Evolutionary conservation across 2,888 invertebrate species (phyloP).

Genomic region (Caenorhabditis wallacei): DNA sequence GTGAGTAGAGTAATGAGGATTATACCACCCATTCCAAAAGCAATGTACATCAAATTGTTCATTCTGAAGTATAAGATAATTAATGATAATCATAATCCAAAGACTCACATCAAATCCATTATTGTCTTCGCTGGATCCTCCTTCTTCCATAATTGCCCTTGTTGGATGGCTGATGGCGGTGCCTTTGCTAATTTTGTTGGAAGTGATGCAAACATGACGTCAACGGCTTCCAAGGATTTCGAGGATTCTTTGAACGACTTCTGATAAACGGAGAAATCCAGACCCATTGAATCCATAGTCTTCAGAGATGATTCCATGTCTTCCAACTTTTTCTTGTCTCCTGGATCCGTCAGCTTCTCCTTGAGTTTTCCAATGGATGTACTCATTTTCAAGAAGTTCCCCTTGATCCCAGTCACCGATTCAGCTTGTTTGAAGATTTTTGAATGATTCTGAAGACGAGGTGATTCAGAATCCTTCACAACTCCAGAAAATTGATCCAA

Average conservation of each 20-base stretch:
- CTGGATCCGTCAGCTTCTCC: neutral
- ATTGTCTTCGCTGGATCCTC: too few species aligned
- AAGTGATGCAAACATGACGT: neutral
- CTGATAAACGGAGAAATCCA: neutral
- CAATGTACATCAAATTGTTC: too few species aligned
- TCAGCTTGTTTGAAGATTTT: neutral
- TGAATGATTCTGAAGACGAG: neutral
- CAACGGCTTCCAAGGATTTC: neutral
- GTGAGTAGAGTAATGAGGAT: too few species aligned
- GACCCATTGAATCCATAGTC: neutral
- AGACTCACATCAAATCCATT: too few species aligned
- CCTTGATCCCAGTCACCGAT: neutral
- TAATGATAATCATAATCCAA: too few species aligned
- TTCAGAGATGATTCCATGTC: neutral
- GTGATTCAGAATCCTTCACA: neutral
- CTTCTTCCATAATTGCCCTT: too few species aligned
- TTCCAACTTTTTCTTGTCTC: neutral
- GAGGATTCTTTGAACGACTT: neutral
- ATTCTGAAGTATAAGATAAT: too few species aligned
- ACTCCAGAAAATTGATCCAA: neutral
- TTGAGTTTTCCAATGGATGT: neutral
- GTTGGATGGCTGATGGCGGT: too few species aligned
- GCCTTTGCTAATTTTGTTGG: too few species aligned
- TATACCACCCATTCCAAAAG: too few species aligned
- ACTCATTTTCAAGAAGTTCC: neutral